Conservation (phyloP, 2,113 vertebrate species). For the Acinonyx jubatus region DNA sequence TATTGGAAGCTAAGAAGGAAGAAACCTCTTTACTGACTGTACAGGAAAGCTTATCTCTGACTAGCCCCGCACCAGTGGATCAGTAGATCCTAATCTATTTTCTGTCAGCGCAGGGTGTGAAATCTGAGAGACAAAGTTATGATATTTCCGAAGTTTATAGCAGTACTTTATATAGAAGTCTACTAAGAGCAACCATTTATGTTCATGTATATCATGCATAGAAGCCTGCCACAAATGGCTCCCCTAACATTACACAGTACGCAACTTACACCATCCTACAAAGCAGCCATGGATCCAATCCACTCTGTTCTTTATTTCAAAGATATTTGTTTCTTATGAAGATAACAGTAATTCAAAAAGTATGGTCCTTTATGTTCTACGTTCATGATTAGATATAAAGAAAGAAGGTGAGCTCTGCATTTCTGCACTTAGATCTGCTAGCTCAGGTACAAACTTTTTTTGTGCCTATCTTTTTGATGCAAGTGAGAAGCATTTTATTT, state of each 20-base stretch:
- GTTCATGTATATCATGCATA: accelerated
- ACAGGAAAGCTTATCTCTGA: background rate
- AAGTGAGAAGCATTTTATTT: background rate
- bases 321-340: background rate
- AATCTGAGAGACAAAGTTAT: background rate
- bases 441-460: background rate
- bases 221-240: background rate
- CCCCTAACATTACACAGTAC: background rate
- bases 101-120: background rate
- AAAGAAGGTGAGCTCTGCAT: background rate
- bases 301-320: background rate
- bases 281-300: background rate
- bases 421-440: background rate
- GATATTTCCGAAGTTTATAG: background rate
- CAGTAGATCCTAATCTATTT: background rate
- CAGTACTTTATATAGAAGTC: background rate
- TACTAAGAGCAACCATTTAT: background rate
- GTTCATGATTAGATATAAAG: background rate
- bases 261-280: background rate
- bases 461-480: background rate
- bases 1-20: background rate
- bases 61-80: background rate
- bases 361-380: background rate
- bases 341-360: background rate
- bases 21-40: background rate